Conservation (phyloP, 2,888 invertebrate species). For the Sphaerophoria taeniata region DNA sequence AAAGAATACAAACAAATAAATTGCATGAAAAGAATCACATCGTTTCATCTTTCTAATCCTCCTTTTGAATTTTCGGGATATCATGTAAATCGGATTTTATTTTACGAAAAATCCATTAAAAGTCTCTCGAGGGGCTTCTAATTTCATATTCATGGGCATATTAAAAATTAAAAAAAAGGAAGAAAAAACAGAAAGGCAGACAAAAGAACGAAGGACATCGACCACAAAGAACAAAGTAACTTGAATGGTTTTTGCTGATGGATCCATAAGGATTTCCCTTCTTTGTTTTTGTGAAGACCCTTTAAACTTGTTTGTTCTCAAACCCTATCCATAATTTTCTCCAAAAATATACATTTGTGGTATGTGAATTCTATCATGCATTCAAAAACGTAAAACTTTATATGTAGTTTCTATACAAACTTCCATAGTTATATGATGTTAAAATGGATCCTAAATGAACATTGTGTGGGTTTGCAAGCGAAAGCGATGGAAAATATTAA, state of each 20-base stretch:
- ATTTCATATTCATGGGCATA: slow-evolving; percentile 43
- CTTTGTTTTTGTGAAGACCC: slow-evolving; percentile 54
- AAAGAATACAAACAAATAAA: background rate
- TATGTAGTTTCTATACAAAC: background rate
- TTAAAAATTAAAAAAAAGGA: background rate
- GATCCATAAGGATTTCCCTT: slow-evolving; percentile 22
- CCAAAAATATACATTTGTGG: background rate
- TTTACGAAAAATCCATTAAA: slow-evolving; percentile 61
- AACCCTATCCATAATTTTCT: slow-evolving; percentile 2
- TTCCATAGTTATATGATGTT: slow-evolving; percentile 14
- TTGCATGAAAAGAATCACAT: background rate
- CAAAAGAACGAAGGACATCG: background rate
- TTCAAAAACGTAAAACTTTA: background rate
- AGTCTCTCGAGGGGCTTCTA: slow-evolving; percentile 51
- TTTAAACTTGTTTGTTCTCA: background rate
- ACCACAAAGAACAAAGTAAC: slow-evolving; percentile 10
- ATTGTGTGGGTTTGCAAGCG: background rate
- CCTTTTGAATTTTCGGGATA: slow-evolving; percentile 21
- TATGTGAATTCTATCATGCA: slow-evolving; percentile 8
- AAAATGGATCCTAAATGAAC: slow-evolving; percentile 23
- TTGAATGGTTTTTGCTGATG: slow-evolving; percentile 46
- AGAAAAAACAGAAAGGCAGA: background rate
- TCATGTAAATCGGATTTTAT: slow-evolving; percentile 43
- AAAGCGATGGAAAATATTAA: slow-evolving; percentile 45
- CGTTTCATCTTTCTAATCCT: slow-evolving; percentile 6